Evolutionary conservation across 2,113 vertebrate genomes (phyloP), one percentile per base, ranked within the genome.

Genomic region (Pipra filicauda): DNA sequence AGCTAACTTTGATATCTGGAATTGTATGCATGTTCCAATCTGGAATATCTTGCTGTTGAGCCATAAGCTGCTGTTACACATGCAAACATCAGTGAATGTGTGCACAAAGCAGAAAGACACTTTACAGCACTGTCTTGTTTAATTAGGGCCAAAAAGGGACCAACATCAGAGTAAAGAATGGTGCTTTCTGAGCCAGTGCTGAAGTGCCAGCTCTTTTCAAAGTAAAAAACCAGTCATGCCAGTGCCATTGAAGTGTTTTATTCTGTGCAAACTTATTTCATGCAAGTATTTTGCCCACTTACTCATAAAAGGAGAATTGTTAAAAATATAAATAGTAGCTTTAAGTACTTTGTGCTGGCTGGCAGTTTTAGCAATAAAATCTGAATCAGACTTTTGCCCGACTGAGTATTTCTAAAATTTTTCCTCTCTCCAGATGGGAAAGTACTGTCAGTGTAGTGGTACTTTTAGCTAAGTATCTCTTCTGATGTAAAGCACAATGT

Each of bases 1-100:
- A 98, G 96, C 96, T 96, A 97, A 96, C 98, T 98, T 98, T 98
- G 98, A 98, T 98, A 97, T 93, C 74, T 96, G 91, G 95, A 96
- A 91, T 94, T n/a, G 70, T 96, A 96, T 92, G 95, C 92, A 77
- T 95, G 97, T 96, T 97, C 94, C 90, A 74, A 37, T 81, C 90
- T 12, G 7, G 73, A 49, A 61, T 69, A 37, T 87, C 73, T 84
- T 78, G 52, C 91, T 89, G 57, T 84, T 95, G 91, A 95, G 81
- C 93, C 59, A 73, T 91, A 95, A 94, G 74, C 69, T 96, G 49
- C 57, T 91, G 72, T 96, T 96, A 72, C 85, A 96, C 89, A 85
- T 81, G 71, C 92, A 95, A 96, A 95, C 79, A 88, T 96, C 89
- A 93, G 67, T 89, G 94, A 86, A 85, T 59, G 71, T 41, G 15